Evolutionary conservation across 2,113 vertebrate genomes (phyloP).

Genomic region (Trinectes maculatus): DNA sequence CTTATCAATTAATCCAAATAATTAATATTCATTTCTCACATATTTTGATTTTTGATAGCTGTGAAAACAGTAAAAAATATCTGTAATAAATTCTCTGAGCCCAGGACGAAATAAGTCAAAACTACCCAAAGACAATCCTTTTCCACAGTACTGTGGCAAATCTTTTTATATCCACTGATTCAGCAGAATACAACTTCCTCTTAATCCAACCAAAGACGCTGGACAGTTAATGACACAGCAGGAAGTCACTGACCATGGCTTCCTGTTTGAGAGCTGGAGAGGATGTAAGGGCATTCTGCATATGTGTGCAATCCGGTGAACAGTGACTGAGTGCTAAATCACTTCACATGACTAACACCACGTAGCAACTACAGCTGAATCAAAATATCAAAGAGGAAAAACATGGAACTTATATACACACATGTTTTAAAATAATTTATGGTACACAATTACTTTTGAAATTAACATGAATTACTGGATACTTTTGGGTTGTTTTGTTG

Average conservation of each 20-base stretch:
- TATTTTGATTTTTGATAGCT: too few species aligned
- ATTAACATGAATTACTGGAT: too few species aligned
- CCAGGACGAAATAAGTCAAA: too few species aligned
- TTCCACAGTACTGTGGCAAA: constrained; percentile 44
- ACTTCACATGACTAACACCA: constrained; percentile 53
- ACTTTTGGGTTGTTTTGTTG: too few species aligned
- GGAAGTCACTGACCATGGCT: constrained; percentile 74
- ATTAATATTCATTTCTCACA: too few species aligned
- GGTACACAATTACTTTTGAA: too few species aligned
- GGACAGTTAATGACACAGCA: constrained; percentile 70
- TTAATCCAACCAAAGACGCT: constrained; percentile 58
- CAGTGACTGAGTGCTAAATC: constrained; percentile 50
- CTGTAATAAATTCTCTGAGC: too few species aligned
- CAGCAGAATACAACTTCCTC: constrained; percentile 68
- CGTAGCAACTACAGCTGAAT: constrained; percentile 11
- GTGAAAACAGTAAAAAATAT: too few species aligned
- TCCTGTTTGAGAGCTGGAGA: constrained; percentile 64
- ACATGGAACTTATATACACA: not conserved
- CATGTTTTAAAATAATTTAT: too few species aligned
- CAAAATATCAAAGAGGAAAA: constrained; percentile 3
- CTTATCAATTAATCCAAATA: too few species aligned
- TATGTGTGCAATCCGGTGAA: constrained; percentile 39
- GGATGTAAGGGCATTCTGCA: constrained; percentile 54
- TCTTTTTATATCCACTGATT: constrained; percentile 53
- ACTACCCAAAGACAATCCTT: too few species aligned